These are phyloP conservation scores for Ctena decussata DNA, from an alignment of 2,888 invertebrate genomes.

Conservation along the genomic window DNA sequence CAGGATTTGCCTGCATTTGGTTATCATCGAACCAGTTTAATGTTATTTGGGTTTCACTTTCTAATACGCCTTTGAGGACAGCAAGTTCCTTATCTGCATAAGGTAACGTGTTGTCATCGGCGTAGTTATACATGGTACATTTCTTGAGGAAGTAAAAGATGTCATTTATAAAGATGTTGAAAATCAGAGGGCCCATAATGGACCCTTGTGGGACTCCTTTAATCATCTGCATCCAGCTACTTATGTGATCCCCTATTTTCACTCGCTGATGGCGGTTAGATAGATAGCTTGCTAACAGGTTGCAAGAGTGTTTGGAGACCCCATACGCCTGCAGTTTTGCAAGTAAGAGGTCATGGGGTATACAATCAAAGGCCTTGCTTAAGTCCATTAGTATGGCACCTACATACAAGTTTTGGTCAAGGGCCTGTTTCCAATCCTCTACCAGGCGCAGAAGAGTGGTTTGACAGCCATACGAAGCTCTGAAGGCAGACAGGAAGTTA, in stretches of 20 bases:
- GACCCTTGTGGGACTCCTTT: background rate
- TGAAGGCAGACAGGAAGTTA: conserved; percentile 20
- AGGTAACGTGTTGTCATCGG: too few species aligned
- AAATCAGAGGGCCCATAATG: background rate
- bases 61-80: background rate
- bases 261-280: too few species aligned
- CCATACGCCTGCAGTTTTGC: too few species aligned
- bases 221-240: too few species aligned
- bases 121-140: background rate
- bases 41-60: background rate
- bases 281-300: too few species aligned
- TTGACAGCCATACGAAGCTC: conserved; percentile 23
- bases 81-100: too few species aligned
- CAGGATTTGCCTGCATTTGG: too few species aligned
- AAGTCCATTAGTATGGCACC: background rate
- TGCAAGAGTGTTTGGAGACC: too few species aligned
- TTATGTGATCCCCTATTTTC: too few species aligned
- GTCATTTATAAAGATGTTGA: conserved; percentile 5
- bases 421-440: conserved; percentile 1
- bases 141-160: background rate
- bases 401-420: conserved; percentile 1
- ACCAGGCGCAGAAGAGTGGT: conserved; percentile 19
- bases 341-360: conserved; percentile 4
- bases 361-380: background rate
- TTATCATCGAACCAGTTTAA: conserved; percentile 2